phyloP scores from a whole-genome alignment of 2,113 vertebrate genomes.

The Casuarius casuarius region DNA sequence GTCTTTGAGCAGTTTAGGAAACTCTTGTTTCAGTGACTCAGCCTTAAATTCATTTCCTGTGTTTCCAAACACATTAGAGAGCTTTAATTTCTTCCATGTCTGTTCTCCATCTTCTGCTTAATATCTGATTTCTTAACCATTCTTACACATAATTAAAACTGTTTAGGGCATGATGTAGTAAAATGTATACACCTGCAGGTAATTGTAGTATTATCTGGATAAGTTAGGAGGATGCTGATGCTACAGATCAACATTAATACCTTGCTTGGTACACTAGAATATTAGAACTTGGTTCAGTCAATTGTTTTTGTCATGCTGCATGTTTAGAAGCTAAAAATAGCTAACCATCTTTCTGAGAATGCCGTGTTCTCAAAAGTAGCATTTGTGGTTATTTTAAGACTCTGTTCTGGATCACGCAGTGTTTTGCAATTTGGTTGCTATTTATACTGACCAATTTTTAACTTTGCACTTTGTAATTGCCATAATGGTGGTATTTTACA shows the following conservation, averaged over 20 bases:
- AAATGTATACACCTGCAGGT: not conserved
- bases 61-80: slow-evolving; percentile 34
- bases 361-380: not conserved
- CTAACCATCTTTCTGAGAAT: not conserved
- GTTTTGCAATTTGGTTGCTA: slow-evolving; percentile 10
- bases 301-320: not conserved
- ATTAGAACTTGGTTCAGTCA: not conserved
- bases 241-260: not conserved
- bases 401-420: not conserved
- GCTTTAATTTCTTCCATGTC: slow-evolving; percentile 50
- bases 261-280: not conserved
- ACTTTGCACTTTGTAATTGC: not conserved
- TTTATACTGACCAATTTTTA: slow-evolving; percentile 5
- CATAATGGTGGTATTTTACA: not conserved
- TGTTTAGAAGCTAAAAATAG: slow-evolving; percentile 36
- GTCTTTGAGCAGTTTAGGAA: not conserved
- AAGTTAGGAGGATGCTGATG: not conserved
- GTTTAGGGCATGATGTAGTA: not conserved
- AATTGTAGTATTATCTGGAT: not conserved
- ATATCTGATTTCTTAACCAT: not conserved
- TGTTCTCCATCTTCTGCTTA: not conserved
- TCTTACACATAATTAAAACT: not conserved
- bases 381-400: slow-evolving; percentile 24
- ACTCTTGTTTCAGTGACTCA: slow-evolving; percentile 42
- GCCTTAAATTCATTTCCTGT: slow-evolving; percentile 58